These are phyloP conservation scores for Crocuta crocuta DNA, from an alignment of 2,113 vertebrate genomes.

Conservation along the genomic window DNA sequence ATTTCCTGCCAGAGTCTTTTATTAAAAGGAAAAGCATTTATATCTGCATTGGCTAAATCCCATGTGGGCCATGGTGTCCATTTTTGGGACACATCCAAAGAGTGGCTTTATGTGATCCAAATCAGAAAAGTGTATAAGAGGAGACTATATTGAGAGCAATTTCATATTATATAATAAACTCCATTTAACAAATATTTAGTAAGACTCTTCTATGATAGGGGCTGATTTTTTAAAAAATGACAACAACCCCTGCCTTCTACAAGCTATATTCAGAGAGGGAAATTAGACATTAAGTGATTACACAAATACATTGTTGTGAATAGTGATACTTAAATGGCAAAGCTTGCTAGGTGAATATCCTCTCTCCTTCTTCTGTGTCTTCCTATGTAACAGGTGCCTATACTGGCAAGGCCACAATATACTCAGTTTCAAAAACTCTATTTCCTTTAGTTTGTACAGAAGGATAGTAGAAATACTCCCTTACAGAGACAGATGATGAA, in stretches of 20 bases:
- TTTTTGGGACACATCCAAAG: neutral
- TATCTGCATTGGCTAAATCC: neutral
- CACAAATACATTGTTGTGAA: neutral
- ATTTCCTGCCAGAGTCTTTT: neutral
- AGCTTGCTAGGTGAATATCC: neutral
- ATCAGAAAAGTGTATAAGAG: neutral
- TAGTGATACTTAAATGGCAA: neutral
- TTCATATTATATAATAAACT: neutral
- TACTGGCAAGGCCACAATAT: neutral
- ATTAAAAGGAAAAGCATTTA: conserved; percentile 44
- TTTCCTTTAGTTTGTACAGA: neutral
- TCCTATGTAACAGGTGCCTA: neutral
- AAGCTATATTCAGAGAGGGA: neutral
- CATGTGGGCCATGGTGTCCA: neutral
- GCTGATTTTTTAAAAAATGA: neutral
- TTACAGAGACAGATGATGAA: neutral
- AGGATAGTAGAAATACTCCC: neutral
- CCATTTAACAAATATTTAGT: neutral
- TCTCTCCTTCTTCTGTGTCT: neutral
- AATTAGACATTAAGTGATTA: neutral
- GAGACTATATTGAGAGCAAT: neutral
- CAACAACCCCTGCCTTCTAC: neutral
- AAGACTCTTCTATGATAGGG: neutral
- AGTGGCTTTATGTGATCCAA: neutral
- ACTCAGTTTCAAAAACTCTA: neutral